A percentile compares a stretch with the other conserved stretches of the same genome.
Evolutionary conservation across 2,113 vertebrate genomes (phyloP).

Genomic region (Phrynosoma blainvillii): DNA sequence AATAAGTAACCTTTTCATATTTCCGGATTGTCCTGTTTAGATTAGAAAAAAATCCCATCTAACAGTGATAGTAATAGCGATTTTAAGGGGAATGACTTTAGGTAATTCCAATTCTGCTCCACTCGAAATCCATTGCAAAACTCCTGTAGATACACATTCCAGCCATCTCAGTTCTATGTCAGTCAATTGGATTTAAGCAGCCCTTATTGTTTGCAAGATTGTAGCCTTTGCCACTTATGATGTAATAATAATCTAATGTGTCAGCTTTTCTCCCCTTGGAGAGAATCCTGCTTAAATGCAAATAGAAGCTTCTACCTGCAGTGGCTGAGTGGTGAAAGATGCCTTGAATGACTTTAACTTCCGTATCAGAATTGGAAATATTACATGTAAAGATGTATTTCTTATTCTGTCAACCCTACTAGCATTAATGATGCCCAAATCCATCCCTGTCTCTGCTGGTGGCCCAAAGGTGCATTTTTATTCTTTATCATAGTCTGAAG

Average conservation of each 20-base stretch:
- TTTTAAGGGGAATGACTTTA: background rate
- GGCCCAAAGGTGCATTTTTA: constrained; percentile 20
- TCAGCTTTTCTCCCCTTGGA: constrained; percentile 4
- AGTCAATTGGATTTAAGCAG: constrained; percentile 1
- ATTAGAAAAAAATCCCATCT: background rate
- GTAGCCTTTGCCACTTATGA: background rate
- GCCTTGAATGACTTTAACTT: constrained; percentile 7
- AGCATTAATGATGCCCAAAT: background rate
- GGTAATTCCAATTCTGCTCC: background rate
- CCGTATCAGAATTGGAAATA: constrained; percentile 14
- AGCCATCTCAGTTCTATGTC: background rate
- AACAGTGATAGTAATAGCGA: background rate
- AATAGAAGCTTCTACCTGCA: constrained; percentile 1
- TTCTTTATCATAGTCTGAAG: constrained; percentile 15
- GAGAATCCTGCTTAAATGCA: background rate
- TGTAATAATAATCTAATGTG: constrained; percentile 1
- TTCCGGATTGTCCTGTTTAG: background rate
- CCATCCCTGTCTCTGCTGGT: background rate
- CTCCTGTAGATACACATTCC: background rate
- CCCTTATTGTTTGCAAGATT: background rate
- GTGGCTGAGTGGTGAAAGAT: background rate
- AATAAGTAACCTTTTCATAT: background rate
- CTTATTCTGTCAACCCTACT: constrained; percentile 11
- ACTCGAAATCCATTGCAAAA: background rate
- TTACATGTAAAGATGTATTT: constrained; percentile 7